Percentiles rank a stretch among this genome's conserved stretches.
phyloP scores from a whole-genome alignment of 2,888 invertebrate genomes.

The Eumerus sabulonum region DNA sequence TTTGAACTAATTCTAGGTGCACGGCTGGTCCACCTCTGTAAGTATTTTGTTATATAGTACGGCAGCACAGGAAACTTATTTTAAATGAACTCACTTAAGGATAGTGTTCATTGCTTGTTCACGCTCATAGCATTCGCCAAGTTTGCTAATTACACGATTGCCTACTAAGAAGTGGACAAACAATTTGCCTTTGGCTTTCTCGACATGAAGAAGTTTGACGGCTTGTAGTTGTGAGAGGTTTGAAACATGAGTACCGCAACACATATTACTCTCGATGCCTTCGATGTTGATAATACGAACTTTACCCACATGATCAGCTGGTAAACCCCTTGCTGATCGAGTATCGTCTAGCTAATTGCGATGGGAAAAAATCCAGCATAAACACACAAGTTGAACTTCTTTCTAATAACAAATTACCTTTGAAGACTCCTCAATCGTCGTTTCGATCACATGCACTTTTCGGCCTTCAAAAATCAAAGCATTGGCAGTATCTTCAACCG shows the following conservation, averaged over 20 bases:
- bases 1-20: slow-evolving; percentile 86
- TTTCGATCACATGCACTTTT: slow-evolving; percentile 82
- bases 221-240: slow-evolving; percentile 85
- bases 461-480: slow-evolving; percentile 83
- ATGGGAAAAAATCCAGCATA: background rate
- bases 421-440: slow-evolving; percentile 82
- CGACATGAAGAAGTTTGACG: slow-evolving; percentile 84
- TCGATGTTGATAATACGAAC: slow-evolving; percentile 89
- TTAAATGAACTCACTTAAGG: slow-evolving; percentile 83
- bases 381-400: background rate
- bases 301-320: slow-evolving; percentile 88
- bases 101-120: slow-evolving; percentile 85
- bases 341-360: slow-evolving; percentile 73
- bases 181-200: slow-evolving; percentile 86
- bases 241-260: slow-evolving; percentile 92
- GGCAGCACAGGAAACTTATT: background rate
- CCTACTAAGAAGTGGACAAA: slow-evolving; percentile 87
- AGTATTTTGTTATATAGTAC: background rate
- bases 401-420: slow-evolving; percentile 64
- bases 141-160: slow-evolving; percentile 82
- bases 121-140: slow-evolving; percentile 83
- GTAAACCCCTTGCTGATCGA: slow-evolving; percentile 82
- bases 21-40: slow-evolving; percentile 84
- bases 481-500: slow-evolving; percentile 84
- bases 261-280: slow-evolving; percentile 89